Conservation (phyloP, 2,797 vertebrate species). For the Cebuella pygmaea region DNA sequence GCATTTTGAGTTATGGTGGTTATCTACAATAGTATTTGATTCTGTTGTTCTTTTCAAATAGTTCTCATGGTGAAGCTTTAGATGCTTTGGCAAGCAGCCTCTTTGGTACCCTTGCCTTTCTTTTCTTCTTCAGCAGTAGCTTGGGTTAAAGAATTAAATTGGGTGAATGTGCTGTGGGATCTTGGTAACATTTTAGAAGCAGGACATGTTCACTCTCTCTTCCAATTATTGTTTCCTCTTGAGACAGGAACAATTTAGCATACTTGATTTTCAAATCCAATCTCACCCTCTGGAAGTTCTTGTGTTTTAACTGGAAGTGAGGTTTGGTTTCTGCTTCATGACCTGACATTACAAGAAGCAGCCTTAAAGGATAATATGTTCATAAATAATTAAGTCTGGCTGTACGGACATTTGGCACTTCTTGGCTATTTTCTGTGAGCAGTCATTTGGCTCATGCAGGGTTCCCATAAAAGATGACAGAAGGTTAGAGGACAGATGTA, state of each 20-base stretch:
- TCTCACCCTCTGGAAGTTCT: neutral
- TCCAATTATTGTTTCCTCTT: neutral
- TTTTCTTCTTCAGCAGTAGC: neutral
- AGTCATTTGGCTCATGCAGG: neutral
- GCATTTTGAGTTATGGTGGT: neutral
- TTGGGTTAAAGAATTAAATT: neutral
- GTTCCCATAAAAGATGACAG: neutral
- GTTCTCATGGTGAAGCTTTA: neutral
- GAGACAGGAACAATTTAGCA: conserved; percentile 5
- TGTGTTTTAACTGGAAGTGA: conserved; percentile 22
- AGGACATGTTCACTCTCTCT: neutral
- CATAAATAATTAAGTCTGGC: neutral
- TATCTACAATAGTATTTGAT: neutral
- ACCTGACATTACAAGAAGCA: neutral
- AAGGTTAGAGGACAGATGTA: neutral
- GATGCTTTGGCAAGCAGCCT: neutral
- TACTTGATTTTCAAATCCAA: conserved; percentile 44
- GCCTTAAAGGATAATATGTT: neutral
- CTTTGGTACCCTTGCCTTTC: neutral
- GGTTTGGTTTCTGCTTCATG: neutral
- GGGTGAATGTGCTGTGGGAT: neutral
- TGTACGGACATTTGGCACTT: neutral
- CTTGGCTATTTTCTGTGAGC: neutral
- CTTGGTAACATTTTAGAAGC: neutral
- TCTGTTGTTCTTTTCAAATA: neutral